Percentiles rank a stretch among this genome's conserved stretches.
These are phyloP conservation scores for Ips nitidus DNA, from an alignment of 1,140 invertebrate species.

Conservation along the genomic window DNA sequence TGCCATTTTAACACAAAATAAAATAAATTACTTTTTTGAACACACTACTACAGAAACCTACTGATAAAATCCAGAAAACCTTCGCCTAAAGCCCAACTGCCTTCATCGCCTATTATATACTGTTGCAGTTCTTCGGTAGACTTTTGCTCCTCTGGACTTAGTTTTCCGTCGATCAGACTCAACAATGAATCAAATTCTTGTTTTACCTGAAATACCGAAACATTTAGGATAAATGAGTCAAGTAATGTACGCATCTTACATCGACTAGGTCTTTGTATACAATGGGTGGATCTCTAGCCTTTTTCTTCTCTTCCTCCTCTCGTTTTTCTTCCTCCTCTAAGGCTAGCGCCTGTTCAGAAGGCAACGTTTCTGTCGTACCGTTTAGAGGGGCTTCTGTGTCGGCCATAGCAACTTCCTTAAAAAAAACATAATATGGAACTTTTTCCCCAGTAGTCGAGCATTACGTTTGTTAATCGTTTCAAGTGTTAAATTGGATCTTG, in stretches of 20 bases:
- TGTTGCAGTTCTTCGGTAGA: slow-evolving; percentile 79
- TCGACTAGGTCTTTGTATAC: slow-evolving; percentile 75
- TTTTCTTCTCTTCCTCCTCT: slow-evolving; percentile 70
- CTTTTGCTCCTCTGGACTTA: slow-evolving; percentile 68
- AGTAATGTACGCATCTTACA: slow-evolving; percentile 54
- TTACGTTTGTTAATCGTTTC: background rate
- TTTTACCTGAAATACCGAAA: slow-evolving; percentile 54
- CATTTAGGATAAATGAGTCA: background rate
- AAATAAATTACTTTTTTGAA: background rate
- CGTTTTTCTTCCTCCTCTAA: slow-evolving; percentile 67
- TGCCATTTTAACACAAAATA: background rate
- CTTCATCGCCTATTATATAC: slow-evolving; percentile 84
- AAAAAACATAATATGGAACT: background rate
- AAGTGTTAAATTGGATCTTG: background rate
- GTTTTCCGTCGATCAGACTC: slow-evolving; percentile 63
- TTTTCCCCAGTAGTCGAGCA: background rate
- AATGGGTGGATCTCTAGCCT: slow-evolving; percentile 78
- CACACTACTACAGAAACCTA: slow-evolving; percentile 48
- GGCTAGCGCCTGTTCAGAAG: slow-evolving; percentile 58
- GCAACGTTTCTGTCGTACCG: slow-evolving; percentile 46
- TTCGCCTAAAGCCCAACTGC: slow-evolving; percentile 88
- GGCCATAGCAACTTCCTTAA: slow-evolving; percentile 51
- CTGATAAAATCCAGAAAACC: slow-evolving; percentile 83
- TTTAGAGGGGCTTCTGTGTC: slow-evolving; percentile 51
- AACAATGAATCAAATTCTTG: slow-evolving; percentile 66